Evolutionary conservation across 2,888 invertebrate species (phyloP).

Genomic region (Scotopteryx bipunctaria): DNA sequence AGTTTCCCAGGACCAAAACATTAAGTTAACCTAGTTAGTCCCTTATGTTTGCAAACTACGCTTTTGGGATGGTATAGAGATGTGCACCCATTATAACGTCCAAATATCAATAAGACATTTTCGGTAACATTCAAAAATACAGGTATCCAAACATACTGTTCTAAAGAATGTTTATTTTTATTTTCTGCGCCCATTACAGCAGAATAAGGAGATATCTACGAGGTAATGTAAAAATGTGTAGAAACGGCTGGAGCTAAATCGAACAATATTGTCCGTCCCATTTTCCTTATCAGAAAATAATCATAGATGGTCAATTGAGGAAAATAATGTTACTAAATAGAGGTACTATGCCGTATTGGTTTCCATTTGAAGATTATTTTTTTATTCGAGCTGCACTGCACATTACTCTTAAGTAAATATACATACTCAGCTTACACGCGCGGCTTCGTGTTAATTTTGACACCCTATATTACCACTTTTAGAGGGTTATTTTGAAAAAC

Average conservation of each 20-base stretch:
- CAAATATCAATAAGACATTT: constrained; percentile 14
- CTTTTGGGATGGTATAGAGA: not conserved
- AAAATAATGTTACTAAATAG: too few relatives aligned
- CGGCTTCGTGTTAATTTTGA: too few relatives aligned
- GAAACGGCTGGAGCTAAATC: not conserved
- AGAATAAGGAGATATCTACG: not conserved
- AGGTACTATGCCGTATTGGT: too few relatives aligned
- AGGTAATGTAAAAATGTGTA: not conserved
- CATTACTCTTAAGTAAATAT: too few relatives aligned
- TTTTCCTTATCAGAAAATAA: not conserved
- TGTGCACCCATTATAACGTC: not conserved
- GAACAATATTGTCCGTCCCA: not conserved
- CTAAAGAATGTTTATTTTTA: not conserved
- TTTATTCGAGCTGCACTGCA: not conserved
- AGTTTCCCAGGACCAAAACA: not conserved
- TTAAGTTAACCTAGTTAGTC: not conserved
- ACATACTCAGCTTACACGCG: too few relatives aligned
- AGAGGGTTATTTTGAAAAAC: too few relatives aligned
- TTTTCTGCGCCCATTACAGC: not conserved
- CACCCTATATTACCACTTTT: too few relatives aligned
- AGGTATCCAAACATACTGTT: too few relatives aligned
- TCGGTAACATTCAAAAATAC: not conserved
- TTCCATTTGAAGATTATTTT: not conserved
- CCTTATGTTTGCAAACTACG: not conserved
- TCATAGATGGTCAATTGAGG: too few relatives aligned